Conservation (phyloP, 2,797 vertebrate genomes). For the Microctenopoma stevenorrisi region DNA sequence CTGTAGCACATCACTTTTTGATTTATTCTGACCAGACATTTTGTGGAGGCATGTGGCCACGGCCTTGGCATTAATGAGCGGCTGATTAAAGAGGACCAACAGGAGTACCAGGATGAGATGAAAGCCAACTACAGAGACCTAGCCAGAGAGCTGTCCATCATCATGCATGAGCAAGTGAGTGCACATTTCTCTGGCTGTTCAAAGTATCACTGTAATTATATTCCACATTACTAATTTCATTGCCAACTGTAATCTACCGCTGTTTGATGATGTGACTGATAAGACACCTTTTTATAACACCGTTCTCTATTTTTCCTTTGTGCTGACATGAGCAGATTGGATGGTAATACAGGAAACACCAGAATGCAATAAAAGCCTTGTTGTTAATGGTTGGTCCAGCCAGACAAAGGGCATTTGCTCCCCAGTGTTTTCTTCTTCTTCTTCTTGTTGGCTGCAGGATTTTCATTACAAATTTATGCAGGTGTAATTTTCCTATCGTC, state of each 20-base stretch:
- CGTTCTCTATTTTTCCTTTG: constrained; percentile 74
- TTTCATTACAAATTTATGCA: background rate
- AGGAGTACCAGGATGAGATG: constrained; percentile 98
- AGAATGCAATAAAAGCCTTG: constrained; percentile 23
- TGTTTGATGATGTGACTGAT: constrained; percentile 32
- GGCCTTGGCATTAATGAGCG: constrained; percentile 93
- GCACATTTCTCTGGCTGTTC: background rate
- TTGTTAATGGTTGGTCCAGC: constrained; percentile 61
- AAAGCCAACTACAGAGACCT: constrained; percentile 96
- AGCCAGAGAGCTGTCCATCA: constrained; percentile 93
- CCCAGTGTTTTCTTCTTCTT: background rate
- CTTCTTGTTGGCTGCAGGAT: background rate
- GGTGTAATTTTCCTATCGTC: background rate
- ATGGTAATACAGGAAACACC: constrained; percentile 89
- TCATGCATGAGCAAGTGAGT: constrained; percentile 95
- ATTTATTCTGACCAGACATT: constrained; percentile 84
- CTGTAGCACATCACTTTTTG: background rate
- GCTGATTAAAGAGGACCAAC: constrained; percentile 96
- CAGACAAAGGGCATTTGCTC: constrained; percentile 31
- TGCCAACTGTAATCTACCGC: constrained; percentile 9
- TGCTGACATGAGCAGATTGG: constrained; percentile 92
- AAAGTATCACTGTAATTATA: constrained; percentile 1
- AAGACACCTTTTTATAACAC: constrained; percentile 50
- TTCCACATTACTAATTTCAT: background rate
- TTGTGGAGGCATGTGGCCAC: constrained; percentile 97